Percentiles rank a stretch among this genome's conserved stretches.
These are phyloP conservation scores for Tortrix viridana DNA, from an alignment of 2,888 invertebrate species.

Conservation along the genomic window DNA sequence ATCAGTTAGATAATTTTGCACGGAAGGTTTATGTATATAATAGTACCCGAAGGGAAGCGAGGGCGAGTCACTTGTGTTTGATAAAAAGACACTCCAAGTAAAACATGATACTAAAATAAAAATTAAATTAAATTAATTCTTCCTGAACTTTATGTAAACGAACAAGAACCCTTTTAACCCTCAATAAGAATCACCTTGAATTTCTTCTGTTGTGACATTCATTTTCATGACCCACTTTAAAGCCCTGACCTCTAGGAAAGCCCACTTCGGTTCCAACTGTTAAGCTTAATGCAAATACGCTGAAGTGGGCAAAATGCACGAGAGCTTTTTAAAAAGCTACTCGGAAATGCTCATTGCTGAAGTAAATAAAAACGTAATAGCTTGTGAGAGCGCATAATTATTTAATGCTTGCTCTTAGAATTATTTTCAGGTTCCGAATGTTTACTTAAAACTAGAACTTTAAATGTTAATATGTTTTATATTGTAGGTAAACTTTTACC, in stretches of 20 bases:
- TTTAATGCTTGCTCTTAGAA: neutral
- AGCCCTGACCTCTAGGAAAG: conserved; percentile 25
- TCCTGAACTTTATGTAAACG: too few relatives aligned
- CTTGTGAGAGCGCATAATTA: neutral
- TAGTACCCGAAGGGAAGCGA: too few relatives aligned
- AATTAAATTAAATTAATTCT: too few relatives aligned
- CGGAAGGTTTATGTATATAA: too few relatives aligned
- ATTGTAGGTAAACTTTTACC: too few relatives aligned
- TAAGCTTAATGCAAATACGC: conserved; percentile 37
- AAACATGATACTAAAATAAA: too few relatives aligned
- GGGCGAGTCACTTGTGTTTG: too few relatives aligned
- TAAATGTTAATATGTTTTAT: too few relatives aligned
- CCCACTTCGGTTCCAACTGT: conserved; percentile 32
- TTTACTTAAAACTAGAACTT: too few relatives aligned
- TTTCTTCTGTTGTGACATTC: conserved; percentile 23
- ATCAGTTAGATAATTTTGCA: too few relatives aligned
- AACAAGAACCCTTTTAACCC: conserved; percentile 5
- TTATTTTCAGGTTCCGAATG: too few relatives aligned
- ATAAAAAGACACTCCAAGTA: too few relatives aligned
- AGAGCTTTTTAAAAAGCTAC: conserved; percentile 28
- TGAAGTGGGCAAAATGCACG: conserved; percentile 15
- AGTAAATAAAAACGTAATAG: neutral
- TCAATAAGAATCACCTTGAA: conserved; percentile 33
- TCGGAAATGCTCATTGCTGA: neutral
- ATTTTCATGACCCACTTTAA: conserved; percentile 32